Base-by-base conservation (phyloP, 1,140 invertebrate genomes). In the Tetramorium parvispinum region DNA sequence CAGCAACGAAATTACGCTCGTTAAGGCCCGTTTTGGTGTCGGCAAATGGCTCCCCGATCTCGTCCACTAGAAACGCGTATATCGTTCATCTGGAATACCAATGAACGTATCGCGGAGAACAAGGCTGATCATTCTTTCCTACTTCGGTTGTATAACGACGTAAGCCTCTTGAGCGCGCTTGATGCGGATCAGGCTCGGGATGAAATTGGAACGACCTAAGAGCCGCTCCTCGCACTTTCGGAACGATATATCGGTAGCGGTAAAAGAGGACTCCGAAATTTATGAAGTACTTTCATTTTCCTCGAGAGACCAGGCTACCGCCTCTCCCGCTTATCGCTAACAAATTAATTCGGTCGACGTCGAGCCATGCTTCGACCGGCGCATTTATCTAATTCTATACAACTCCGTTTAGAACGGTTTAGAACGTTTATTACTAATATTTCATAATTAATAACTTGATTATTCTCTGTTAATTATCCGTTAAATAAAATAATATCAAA, bases 81-180 rank as follows among this genome's bases (percentile, higher is more conserved):
- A 79, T 79, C 63, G 77, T 57, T 71, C 81, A 87, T 32, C 37
- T 70, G 55, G 89, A 90, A 90, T 90, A 90, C 81, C 87, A 90
- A 90, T 90, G 88, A 90, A 89, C 75, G 24, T 76, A 81, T 1
- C 37, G 51, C 37, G 46, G 46, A 79, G 89, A 90, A 89, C 89
- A 90, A 90, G 86, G 87, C 88, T 75, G 88, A 90, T 90, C 79
- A 90, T 88, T 90, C 89, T 90, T 90, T 90, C 46, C 55, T 86
- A 59, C 68, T 86, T 79, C 11, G 76, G 21, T 43, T 57, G 32
- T 79, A 79, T 68, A 90, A 87, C 27, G 65, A 76, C 75, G 75
- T 53, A 3, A 4, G 85, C 24, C 57, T 73, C 65, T 86, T 24
- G 61, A 53, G 71, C 21, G 53, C 79, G 75, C 49, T 89, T 90